Conservation (phyloP, 2,888 invertebrate genomes). For the Gymnoscelis rufifasciata region DNA sequence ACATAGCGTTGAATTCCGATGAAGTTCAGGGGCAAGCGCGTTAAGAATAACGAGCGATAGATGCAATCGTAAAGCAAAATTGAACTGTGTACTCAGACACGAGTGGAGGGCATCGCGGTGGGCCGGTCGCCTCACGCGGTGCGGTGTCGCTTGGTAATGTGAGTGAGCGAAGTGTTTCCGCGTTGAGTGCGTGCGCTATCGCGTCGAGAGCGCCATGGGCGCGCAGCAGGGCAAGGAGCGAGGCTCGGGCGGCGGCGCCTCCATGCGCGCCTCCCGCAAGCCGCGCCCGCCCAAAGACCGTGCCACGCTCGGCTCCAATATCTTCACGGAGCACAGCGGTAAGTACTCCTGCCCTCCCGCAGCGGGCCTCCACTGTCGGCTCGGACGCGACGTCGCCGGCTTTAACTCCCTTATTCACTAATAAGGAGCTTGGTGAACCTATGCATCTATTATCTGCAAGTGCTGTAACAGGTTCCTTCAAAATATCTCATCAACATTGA, state of each 20-base stretch:
- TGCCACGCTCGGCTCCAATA: constrained; percentile 91
- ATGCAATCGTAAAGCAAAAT: not conserved
- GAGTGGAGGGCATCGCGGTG: too few relatives aligned
- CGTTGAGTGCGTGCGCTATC: constrained; percentile 2
- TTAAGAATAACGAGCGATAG: not conserved
- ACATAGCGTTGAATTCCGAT: not conserved
- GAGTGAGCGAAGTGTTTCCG: not conserved
- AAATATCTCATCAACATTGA: too few relatives aligned
- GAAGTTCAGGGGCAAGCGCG: not conserved
- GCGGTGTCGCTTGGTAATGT: constrained; percentile 4
- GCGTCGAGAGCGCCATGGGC: constrained; percentile 84
- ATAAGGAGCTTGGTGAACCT: too few relatives aligned
- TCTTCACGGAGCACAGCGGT: constrained; percentile 97
- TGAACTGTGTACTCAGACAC: too few relatives aligned
- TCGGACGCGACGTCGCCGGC: too few relatives aligned
- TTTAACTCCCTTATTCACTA: too few relatives aligned
- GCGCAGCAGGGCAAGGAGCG: constrained; percentile 96
- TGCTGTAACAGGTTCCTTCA: too few relatives aligned
- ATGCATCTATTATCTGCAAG: too few relatives aligned
- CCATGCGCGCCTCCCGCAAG: constrained; percentile 87
- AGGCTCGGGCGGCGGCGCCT: constrained; percentile 84
- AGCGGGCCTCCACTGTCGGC: not conserved
- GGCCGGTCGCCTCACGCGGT: too few relatives aligned
- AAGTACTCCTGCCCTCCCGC: constrained; percentile 58
- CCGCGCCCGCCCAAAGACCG: constrained; percentile 89